Percentiles rank a stretch among this genome's conserved stretches.
These are phyloP conservation scores for Drosophila ezoana DNA, from an alignment of 2,888 invertebrate species.

Conservation along the genomic window DNA sequence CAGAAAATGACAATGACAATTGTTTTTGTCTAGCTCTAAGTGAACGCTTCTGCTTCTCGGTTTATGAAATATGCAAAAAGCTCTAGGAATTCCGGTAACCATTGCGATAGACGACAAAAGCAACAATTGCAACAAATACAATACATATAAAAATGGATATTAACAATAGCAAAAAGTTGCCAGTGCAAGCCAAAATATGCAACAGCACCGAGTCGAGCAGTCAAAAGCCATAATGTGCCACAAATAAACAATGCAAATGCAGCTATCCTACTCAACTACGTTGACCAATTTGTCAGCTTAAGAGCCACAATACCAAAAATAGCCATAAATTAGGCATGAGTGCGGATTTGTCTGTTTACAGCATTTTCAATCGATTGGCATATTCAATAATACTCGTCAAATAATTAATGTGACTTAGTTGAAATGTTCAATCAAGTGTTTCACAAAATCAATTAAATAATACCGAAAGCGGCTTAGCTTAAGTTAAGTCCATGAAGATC, in stretches of 20 bases:
- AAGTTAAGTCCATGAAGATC: no score
- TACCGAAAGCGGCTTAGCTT: background rate
- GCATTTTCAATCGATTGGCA: background rate
- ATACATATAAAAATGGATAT: constrained; percentile 1
- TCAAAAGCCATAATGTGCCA: constrained; percentile 21
- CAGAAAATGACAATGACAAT: constrained; percentile 42
- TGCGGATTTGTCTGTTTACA: constrained; percentile 9
- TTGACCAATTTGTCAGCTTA: constrained; percentile 7
- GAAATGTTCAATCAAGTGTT: background rate
- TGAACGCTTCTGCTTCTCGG: constrained; percentile 57
- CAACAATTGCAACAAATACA: constrained; percentile 2
- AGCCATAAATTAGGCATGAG: constrained; percentile 1
- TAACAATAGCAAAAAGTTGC: constrained; percentile 29
- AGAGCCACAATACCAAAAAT: background rate
- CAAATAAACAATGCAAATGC: constrained; percentile 12
- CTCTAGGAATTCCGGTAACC: constrained; percentile 65
- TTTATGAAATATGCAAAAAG: constrained; percentile 73
- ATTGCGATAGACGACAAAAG: constrained; percentile 14
- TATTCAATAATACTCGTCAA: constrained; percentile 11
- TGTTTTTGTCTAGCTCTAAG: constrained; percentile 52
- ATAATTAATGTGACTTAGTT: constrained; percentile 9
- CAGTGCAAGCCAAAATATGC: constrained; percentile 16
- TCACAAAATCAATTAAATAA: background rate
- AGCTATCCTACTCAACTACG: background rate
- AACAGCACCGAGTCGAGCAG: constrained; percentile 11